Evolutionary conservation across 30 jellyfish, hydroid and myxozoan genomes (phyloP).

Genomic region (Calvadosia cruxmelitensis): DNA sequence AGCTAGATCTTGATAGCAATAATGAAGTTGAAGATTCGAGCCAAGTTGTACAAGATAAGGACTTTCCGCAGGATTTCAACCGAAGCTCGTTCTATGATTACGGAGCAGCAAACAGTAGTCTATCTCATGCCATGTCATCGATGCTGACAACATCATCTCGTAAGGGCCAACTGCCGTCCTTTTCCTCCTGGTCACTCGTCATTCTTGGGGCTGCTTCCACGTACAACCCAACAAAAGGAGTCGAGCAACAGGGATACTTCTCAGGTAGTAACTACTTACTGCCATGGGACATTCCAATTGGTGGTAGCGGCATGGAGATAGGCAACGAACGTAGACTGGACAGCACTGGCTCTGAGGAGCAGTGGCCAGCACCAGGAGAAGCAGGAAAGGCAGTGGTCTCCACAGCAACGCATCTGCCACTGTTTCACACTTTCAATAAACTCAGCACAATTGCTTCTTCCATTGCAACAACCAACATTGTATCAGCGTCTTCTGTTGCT

Average conservation of each 20-base stretch:
- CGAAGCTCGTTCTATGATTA: too few relatives aligned
- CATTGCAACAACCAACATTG: neutral
- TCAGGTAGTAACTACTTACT: slow-evolving; percentile 80
- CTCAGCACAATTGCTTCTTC: neutral
- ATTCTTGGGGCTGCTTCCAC: slow-evolving; percentile 82
- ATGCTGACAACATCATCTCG: slow-evolving; percentile 49
- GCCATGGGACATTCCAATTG: slow-evolving; percentile 82
- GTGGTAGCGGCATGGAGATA: neutral
- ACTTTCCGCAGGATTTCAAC: too few relatives aligned
- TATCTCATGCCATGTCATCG: too few relatives aligned
- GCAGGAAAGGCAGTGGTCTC: slow-evolving; percentile 29
- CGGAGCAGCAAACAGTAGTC: too few relatives aligned
- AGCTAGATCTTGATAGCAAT: too few relatives aligned
- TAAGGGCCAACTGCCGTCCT: slow-evolving; percentile 44
- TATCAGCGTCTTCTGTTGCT: slow-evolving; percentile 22
- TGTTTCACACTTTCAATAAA: slow-evolving; percentile 45
- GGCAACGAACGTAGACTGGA: neutral
- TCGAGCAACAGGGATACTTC: slow-evolving; percentile 90
- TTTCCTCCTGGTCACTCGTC: slow-evolving; percentile 85
- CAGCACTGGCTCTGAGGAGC: slow-evolving; percentile 42
- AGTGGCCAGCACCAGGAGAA: slow-evolving; percentile 99
- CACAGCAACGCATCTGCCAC: slow-evolving; percentile 36
- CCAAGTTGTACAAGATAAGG: too few relatives aligned
- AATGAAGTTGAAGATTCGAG: too few relatives aligned
- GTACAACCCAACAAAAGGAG: slow-evolving; percentile 70